Percentiles rank a stretch among this genome's conserved stretches.
phyloP scores from a whole-genome alignment of 2,797 vertebrate genomes.

The Gymnothorax javanicus region DNA sequence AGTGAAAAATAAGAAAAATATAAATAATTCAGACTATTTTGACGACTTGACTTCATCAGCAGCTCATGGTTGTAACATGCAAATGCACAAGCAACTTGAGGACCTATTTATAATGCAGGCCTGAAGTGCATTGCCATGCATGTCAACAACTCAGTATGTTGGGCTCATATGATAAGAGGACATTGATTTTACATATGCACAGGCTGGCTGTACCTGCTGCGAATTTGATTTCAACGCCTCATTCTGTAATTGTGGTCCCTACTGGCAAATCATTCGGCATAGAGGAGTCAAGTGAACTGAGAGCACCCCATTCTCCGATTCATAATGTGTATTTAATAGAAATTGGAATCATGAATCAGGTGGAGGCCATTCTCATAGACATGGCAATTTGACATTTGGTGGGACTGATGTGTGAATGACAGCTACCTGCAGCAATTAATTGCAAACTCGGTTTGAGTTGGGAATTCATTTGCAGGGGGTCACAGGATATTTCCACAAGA shows the following conservation, averaged over 20 bases:
- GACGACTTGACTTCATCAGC: background rate
- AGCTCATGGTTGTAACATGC: background rate
- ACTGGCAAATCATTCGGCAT: background rate
- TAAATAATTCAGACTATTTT: background rate
- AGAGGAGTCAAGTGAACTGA: slow-evolving; percentile 7
- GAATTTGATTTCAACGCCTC: background rate
- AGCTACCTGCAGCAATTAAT: background rate
- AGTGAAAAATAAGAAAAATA: background rate
- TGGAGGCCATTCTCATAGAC: slow-evolving; percentile 1
- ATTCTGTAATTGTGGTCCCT: background rate
- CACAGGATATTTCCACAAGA: background rate
- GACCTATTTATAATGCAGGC: background rate
- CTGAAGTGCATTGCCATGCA: background rate
- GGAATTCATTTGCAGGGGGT: background rate
- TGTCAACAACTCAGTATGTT: background rate
- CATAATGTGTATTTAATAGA: slow-evolving; percentile 14
- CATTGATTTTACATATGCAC: background rate
- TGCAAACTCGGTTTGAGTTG: background rate
- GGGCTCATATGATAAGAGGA: background rate
- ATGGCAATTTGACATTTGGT: background rate
- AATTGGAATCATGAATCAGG: background rate
- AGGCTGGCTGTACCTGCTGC: background rate
- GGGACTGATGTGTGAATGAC: background rate
- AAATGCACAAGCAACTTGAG: background rate
- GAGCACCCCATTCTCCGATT: background rate